A percentile compares a stretch with the other conserved stretches of the same genome.
phyloP scores from a whole-genome alignment of 2,797 vertebrate genomes.

The Amphiprion clarkii region DNA sequence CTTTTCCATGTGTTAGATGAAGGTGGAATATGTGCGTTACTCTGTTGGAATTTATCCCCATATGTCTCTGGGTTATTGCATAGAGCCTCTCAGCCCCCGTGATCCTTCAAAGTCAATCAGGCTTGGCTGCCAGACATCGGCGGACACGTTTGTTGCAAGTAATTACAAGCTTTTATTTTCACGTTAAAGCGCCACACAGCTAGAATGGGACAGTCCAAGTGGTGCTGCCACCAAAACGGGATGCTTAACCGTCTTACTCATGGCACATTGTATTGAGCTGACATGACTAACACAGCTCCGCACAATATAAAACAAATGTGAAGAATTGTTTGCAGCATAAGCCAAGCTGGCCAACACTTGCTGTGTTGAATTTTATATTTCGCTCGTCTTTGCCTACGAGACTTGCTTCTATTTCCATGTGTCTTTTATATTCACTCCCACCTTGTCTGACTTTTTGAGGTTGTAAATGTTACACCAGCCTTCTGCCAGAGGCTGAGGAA shows the following conservation, averaged over 20 bases:
- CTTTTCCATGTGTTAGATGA: constrained; percentile 66
- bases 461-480: constrained; percentile 34
- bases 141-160: constrained; percentile 32
- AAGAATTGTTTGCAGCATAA: constrained; percentile 15
- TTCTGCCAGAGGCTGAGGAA: constrained; percentile 35
- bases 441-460: constrained; percentile 40
- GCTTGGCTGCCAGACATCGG: not conserved
- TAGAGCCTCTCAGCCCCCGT: constrained; percentile 45
- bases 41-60: constrained; percentile 66
- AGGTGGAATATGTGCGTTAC: constrained; percentile 72
- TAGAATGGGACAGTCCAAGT: constrained; percentile 4
- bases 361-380: constrained; percentile 3
- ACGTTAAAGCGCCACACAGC: not conserved
- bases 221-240: not conserved
- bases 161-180: constrained; percentile 54
- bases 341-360: not conserved
- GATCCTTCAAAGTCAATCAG: constrained; percentile 48
- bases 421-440: constrained; percentile 12
- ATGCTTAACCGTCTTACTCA: not conserved
- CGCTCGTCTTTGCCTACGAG: not conserved
- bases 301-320: constrained; percentile 14
- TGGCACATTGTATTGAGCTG: not conserved
- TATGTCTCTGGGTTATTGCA: constrained; percentile 44
- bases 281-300: constrained; percentile 15
- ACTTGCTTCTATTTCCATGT: constrained; percentile 24